These are phyloP conservation scores for Glossophaga mutica DNA, from an alignment of 2,797 vertebrate species.

Conservation along the genomic window DNA sequence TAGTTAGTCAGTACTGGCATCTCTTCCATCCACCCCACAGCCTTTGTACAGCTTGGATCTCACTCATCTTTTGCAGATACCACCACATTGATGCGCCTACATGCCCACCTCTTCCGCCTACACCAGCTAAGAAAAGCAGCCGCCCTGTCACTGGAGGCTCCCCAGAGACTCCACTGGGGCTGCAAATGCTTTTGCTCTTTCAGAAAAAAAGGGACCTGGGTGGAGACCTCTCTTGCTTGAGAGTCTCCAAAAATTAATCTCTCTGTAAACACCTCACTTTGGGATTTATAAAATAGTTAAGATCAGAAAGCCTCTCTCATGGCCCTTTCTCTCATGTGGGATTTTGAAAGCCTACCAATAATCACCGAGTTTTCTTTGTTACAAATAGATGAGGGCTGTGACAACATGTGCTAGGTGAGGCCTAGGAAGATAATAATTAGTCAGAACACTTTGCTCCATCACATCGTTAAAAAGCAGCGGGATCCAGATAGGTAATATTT, in stretches of 20 bases:
- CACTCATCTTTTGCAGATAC: not conserved
- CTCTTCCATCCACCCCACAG: not conserved
- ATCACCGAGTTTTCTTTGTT: not conserved
- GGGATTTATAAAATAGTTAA: not conserved
- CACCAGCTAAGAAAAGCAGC: slow-evolving; percentile 28
- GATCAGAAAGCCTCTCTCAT: not conserved
- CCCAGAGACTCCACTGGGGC: not conserved
- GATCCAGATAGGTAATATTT: not conserved
- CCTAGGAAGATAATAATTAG: not conserved
- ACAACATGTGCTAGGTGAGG: not conserved
- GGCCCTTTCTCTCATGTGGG: not conserved
- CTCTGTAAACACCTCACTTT: not conserved
- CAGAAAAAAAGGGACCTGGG: not conserved
- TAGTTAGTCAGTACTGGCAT: not conserved
- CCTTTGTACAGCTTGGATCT: not conserved
- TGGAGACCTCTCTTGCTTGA: not conserved
- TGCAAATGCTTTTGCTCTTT: not conserved
- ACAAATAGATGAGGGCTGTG: not conserved
- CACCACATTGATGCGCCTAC: not conserved
- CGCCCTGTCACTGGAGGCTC: not conserved
- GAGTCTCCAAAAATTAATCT: not conserved
- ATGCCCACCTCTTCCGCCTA: not conserved
- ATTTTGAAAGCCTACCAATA: not conserved
- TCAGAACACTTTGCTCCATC: not conserved
- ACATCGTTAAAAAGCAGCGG: not conserved